These are phyloP conservation scores for Netelia inedita DNA, from an alignment of 2,888 invertebrate species.

Conservation along the genomic window DNA sequence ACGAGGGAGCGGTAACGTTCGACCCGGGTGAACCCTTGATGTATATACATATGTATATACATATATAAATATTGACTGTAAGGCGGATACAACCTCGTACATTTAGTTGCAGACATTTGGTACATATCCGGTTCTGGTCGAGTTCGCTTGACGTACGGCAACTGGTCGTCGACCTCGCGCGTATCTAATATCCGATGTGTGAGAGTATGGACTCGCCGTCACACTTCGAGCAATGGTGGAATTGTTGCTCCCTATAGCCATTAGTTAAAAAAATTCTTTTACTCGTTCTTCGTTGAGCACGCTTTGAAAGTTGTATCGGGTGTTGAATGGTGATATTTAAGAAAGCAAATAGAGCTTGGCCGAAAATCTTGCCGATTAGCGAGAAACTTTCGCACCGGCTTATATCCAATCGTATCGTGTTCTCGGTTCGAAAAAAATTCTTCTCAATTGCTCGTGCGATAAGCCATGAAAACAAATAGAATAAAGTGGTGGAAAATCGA, in stretches of 20 bases:
- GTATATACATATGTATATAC: constrained; percentile 35
- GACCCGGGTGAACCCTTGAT: constrained; percentile 7
- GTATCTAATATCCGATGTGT: constrained; percentile 24
- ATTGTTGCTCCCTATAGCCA: constrained; percentile 11
- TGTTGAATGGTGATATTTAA: constrained; percentile 52
- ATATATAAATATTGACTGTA: constrained; percentile 15
- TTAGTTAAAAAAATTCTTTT: constrained; percentile 25
- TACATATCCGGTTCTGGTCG: constrained; percentile 62
- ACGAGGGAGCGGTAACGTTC: background rate
- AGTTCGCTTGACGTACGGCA: constrained; percentile 55
- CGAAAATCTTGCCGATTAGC: constrained; percentile 57
- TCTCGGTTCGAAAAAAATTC: background rate
- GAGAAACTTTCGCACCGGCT: constrained; percentile 45
- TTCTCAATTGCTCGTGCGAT: background rate
- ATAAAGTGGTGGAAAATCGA: no score
- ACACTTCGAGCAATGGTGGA: constrained; percentile 21
- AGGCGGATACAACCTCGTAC: constrained; percentile 40
- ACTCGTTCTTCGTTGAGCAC: constrained; percentile 33
- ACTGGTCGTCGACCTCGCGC: constrained; percentile 57
- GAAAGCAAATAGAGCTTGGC: constrained; percentile 56
- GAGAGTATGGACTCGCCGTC: constrained; percentile 10
- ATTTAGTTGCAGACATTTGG: constrained; percentile 7
- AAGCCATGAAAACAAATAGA: background rate
- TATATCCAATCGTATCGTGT: constrained; percentile 8
- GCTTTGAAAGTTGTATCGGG: constrained; percentile 60